Conservation (phyloP, 2,888 invertebrate species). For the Zaprionus bogoriensis region DNA sequence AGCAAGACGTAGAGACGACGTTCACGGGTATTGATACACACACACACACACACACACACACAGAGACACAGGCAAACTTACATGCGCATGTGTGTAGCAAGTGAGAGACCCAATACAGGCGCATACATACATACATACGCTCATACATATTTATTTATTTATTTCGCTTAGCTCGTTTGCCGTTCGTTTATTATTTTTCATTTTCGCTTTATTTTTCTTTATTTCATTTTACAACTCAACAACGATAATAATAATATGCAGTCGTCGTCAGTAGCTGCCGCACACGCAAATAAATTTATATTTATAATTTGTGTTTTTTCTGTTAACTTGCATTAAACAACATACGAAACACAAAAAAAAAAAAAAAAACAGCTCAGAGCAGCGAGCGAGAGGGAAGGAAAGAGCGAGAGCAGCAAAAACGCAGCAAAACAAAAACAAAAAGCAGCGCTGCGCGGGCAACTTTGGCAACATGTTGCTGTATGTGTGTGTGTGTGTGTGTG, state of each 20-base stretch:
- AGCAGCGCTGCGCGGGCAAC: slow-evolving; percentile 31
- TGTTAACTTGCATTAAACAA: slow-evolving; percentile 42
- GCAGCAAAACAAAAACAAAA: background rate
- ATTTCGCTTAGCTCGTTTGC: slow-evolving; percentile 53
- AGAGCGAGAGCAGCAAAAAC: too few species aligned
- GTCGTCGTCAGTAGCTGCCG: slow-evolving; percentile 24
- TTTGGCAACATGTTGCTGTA: slow-evolving; percentile 54
- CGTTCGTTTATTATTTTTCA: slow-evolving; percentile 44
- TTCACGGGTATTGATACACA: slow-evolving; percentile 48
- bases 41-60: slow-evolving; percentile 8
- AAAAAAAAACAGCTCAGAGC: slow-evolving; percentile 1
- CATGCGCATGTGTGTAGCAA: too few species aligned
- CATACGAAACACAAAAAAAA: slow-evolving; percentile 19
- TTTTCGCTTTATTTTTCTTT: slow-evolving; percentile 6
- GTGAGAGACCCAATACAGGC: background rate
- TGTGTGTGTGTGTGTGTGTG: background rate
- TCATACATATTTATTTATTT: slow-evolving; percentile 51
- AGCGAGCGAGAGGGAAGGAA: too few species aligned
- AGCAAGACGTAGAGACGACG: slow-evolving; percentile 44
- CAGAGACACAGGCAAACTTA: too few species aligned
- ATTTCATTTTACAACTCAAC: slow-evolving; percentile 52
- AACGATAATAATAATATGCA: slow-evolving; percentile 43
- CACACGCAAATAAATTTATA: slow-evolving; percentile 51
- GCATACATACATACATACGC: too few species aligned
- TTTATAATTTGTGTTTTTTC: slow-evolving; percentile 50